Conservation (phyloP, 2,113 vertebrate species). For the Vidua chalybeata region DNA sequence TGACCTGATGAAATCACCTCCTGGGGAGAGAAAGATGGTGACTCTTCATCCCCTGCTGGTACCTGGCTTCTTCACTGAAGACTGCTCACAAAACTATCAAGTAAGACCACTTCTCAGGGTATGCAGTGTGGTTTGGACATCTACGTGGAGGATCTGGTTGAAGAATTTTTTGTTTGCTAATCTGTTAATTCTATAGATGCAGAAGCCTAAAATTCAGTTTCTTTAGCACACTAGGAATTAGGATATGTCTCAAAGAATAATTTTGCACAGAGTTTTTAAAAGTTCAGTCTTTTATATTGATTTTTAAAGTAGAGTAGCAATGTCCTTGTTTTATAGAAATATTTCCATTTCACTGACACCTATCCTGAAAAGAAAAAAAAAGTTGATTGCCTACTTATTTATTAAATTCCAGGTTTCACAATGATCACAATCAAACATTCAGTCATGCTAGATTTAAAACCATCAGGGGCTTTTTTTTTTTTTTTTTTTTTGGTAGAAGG, state of each 20-base stretch:
- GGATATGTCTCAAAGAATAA: background rate
- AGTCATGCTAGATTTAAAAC: background rate
- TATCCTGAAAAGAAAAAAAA: background rate
- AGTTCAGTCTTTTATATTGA: background rate
- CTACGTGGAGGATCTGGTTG: background rate
- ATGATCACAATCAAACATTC: background rate
- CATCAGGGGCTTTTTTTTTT: background rate
- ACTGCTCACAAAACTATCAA: background rate
- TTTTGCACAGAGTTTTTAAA: background rate
- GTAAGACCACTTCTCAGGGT: background rate
- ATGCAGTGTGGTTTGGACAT: background rate
- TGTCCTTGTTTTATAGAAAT: background rate
- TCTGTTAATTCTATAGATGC: background rate
- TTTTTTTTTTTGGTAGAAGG: background rate
- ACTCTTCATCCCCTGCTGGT: background rate
- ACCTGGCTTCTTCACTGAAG: background rate
- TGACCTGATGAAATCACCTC: background rate
- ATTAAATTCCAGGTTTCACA: background rate
- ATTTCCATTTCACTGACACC: background rate
- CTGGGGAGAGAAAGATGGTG: background rate
- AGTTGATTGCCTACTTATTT: background rate
- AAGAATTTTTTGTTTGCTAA: background rate
- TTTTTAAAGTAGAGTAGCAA: background rate
- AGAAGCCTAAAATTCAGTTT: background rate
- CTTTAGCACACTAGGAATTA: background rate